Evolutionary conservation across 2,797 vertebrate species (phyloP).

Genomic region (Ispidina picta): DNA sequence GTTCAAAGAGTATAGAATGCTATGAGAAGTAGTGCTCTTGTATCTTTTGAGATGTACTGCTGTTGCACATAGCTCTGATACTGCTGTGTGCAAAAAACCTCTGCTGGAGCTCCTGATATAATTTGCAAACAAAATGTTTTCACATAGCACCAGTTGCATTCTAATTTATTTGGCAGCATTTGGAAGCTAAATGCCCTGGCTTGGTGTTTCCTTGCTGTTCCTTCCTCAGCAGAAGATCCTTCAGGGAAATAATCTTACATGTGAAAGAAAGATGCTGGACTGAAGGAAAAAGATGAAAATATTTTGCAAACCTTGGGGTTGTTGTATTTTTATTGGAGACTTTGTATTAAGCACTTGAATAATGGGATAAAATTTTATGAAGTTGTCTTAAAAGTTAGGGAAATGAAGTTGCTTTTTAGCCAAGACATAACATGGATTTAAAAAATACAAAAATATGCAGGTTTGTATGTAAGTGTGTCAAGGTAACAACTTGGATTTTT

Average conservation of each 20-base stretch:
- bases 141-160: neutral
- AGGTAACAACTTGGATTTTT: neutral
- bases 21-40: neutral
- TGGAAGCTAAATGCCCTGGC: neutral
- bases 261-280: neutral
- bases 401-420: neutral
- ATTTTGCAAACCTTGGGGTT: neutral
- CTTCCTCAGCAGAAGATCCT: neutral
- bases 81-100: neutral
- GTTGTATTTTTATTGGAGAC: neutral
- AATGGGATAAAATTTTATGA: neutral
- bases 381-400: neutral
- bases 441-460: neutral
- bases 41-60: neutral
- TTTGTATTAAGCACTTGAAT: neutral
- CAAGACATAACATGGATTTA: neutral
- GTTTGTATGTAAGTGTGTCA: neutral
- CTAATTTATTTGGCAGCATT: neutral
- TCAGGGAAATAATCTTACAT: neutral
- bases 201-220: neutral
- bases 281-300: neutral
- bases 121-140: conserved; percentile 19
- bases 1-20: neutral
- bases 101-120: neutral
- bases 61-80: neutral